Evolutionary conservation across 2,888 invertebrate species (phyloP).

Genomic region (Caradrina clavipalpis): DNA sequence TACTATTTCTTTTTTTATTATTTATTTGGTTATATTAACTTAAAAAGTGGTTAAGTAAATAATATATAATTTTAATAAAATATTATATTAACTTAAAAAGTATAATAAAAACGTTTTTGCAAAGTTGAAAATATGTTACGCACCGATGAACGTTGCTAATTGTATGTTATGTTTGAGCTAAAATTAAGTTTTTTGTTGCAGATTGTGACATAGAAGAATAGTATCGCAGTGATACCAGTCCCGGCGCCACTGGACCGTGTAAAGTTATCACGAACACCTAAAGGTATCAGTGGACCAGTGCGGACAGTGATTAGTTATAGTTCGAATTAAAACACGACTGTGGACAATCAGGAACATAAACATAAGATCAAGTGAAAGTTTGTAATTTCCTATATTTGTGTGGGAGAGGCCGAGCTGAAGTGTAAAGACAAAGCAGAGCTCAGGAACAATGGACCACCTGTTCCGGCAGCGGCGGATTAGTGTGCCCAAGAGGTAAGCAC

Average conservation of each 20-base stretch:
- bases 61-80: too few relatives aligned
- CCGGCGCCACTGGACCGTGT: conserved; percentile 61
- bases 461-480: conserved; percentile 88
- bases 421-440: conserved; percentile 76
- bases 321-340: conserved; percentile 53
- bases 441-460: conserved; percentile 88
- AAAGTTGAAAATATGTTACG: conserved; percentile 4
- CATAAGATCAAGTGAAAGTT: conserved; percentile 88
- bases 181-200: conserved; percentile 49
- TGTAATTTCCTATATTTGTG: conserved; percentile 79
- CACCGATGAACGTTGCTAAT: not conserved
- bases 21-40: not conserved
- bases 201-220: conserved; percentile 31
- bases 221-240: conserved; percentile 22
- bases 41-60: too few relatives aligned
- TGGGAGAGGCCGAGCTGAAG: conserved; percentile 80
- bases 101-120: too few relatives aligned
- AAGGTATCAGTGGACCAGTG: conserved; percentile 63
- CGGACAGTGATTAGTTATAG: conserved; percentile 63
- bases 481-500: conserved; percentile 87
- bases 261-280: conserved; percentile 58
- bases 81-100: too few relatives aligned
- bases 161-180: not conserved
- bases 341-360: conserved; percentile 66
- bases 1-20: not conserved